Conservation (phyloP, 2,113 vertebrate genomes). For the Daboia siamensis region DNA sequence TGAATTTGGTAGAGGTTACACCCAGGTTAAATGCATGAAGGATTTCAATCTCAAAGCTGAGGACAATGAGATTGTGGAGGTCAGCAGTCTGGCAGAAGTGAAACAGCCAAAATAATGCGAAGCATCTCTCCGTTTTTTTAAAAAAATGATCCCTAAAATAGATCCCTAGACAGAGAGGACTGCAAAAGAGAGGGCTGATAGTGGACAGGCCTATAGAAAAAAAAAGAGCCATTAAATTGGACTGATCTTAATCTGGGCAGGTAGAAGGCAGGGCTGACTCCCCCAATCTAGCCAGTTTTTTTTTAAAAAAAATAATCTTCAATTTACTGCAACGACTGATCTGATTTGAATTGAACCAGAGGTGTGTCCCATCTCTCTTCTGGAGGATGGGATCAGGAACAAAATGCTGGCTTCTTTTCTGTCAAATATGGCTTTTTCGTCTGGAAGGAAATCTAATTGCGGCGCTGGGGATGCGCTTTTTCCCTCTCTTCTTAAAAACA, state of each 20-base stretch:
- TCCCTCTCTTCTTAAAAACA: constrained; percentile 39
- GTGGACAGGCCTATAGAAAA: no score
- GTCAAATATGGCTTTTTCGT: not conserved
- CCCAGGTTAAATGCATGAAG: not conserved
- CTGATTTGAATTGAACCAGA: not conserved
- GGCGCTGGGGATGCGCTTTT: accelerated
- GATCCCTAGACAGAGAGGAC: not conserved
- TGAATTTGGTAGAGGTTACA: not conserved
- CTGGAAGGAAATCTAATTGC: not conserved
- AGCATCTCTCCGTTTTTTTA: not conserved
- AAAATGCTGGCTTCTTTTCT: not conserved
- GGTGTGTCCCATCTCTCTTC: not conserved
- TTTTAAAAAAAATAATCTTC: not conserved
- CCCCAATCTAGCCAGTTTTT: no score
- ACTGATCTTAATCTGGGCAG: not conserved
- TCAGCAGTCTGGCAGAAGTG: no score
- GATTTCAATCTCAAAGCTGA: not conserved
- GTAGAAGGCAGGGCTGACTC: not conserved
- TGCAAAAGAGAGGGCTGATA: not conserved
- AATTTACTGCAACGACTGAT: not conserved
- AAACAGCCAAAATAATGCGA: not conserved
- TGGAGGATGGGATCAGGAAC: not conserved
- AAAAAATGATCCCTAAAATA: not conserved
- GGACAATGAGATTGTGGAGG: not conserved
- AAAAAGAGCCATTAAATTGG: not conserved